These are phyloP conservation scores for Corella eumyota DNA, from an alignment of 23 tunicate genomes.

Conservation along the genomic window DNA sequence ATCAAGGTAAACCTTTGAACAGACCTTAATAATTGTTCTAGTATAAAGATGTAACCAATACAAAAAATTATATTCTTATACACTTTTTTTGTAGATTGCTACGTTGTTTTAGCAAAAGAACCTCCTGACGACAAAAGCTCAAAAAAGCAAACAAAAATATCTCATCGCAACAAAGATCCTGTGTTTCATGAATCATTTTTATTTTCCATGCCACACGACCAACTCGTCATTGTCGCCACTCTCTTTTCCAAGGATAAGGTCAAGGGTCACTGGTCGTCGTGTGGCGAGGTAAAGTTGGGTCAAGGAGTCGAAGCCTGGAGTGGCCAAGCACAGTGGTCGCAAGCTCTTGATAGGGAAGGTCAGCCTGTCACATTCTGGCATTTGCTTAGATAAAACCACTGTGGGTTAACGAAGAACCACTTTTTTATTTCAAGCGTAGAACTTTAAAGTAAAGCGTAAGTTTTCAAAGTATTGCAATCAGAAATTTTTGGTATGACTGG, in stretches of 20 bases:
- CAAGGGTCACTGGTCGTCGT: slow-evolving; percentile 36
- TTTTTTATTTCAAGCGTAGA: too few species aligned
- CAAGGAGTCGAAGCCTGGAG: slow-evolving; percentile 52
- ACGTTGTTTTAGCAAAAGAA: slow-evolving; percentile 52
- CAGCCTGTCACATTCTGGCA: slow-evolving; percentile 73
- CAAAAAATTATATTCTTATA: background rate
- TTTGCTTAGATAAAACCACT: slow-evolving; percentile 24
- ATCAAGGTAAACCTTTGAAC: slow-evolving; percentile 69
- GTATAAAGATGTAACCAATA: too few species aligned
- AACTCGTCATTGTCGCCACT: slow-evolving; percentile 60
- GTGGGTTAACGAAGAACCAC: too few species aligned
- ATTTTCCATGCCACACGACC: slow-evolving; percentile 58
- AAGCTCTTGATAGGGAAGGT: slow-evolving; percentile 55
- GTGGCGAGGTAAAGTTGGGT: slow-evolving; percentile 53
- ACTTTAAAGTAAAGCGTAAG: too few species aligned
- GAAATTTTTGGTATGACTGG: too few species aligned
- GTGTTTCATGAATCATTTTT: slow-evolving; percentile 60
- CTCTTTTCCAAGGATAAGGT: slow-evolving; percentile 51
- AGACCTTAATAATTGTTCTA: too few species aligned
- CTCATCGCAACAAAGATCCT: slow-evolving; percentile 56
- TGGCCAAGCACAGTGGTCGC: slow-evolving; percentile 65
- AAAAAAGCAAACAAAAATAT: slow-evolving; percentile 72
- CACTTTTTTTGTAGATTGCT: slow-evolving; percentile 57
- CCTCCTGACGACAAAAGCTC: slow-evolving; percentile 24
- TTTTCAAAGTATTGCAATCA: too few species aligned